A percentile compares a stretch with the other conserved stretches of the same genome.
These are phyloP conservation scores for Hirtodrosophila alboralis DNA, from an alignment of 2,888 invertebrate genomes.

Conservation along the genomic window DNA sequence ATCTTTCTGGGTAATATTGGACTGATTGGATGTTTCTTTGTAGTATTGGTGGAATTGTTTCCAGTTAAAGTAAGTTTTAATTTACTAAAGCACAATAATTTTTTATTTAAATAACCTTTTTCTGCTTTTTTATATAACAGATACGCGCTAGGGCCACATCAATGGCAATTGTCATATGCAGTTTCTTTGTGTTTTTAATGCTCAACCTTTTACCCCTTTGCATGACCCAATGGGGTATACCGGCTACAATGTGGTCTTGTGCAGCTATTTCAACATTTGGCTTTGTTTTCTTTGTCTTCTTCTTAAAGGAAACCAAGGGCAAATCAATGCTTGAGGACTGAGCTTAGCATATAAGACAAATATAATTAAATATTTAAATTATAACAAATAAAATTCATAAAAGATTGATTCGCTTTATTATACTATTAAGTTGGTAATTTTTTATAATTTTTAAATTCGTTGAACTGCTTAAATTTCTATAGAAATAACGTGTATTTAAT, in stretches of 20 bases:
- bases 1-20: slow-evolving; percentile 81
- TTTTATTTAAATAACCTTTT: no score
- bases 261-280: slow-evolving; percentile 52
- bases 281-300: slow-evolving; percentile 61
- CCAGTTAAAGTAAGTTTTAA: slow-evolving; percentile 77
- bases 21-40: slow-evolving; percentile 78
- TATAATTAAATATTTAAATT: no score
- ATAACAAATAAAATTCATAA: no score
- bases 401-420: no score
- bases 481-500: no score
- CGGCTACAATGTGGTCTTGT: slow-evolving; percentile 75
- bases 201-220: slow-evolving; percentile 80
- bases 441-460: no score
- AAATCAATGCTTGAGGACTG: slow-evolving; percentile 61
- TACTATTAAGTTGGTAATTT: no score
- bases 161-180: slow-evolving; percentile 64
- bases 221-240: slow-evolving; percentile 57
- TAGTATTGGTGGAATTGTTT: slow-evolving; percentile 81
- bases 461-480: no score
- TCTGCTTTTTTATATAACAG: slow-evolving; percentile 44
- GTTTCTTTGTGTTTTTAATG: slow-evolving; percentile 67
- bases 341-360: no score
- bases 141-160: slow-evolving; percentile 76
- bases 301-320: no score
- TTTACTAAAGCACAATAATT: neutral